Conservation (phyloP, 2,113 vertebrate species). For the Burhinus oedicnemus region DNA sequence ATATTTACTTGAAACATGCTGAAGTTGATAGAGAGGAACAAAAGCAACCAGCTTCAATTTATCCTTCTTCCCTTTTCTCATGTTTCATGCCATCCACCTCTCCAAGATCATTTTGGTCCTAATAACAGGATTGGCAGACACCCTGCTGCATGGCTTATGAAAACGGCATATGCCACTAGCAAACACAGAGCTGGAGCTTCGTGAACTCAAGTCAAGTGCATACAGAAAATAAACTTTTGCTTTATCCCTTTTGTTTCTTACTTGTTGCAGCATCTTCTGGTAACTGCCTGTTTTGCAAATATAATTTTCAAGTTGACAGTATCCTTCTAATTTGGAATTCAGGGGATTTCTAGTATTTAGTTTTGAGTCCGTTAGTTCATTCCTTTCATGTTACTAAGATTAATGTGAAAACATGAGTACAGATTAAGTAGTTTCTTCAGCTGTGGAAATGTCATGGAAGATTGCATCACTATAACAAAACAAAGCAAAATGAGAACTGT, state of each 20-base stretch:
- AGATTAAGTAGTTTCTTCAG: constrained; percentile 16
- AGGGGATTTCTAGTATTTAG: constrained; percentile 50
- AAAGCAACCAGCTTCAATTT: neutral
- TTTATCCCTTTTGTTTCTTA: neutral
- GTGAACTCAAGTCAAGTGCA: neutral
- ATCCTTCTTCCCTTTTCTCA: neutral
- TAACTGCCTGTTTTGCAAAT: neutral
- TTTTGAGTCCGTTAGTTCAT: constrained; percentile 37
- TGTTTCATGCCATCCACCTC: neutral
- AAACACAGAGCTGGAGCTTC: neutral
- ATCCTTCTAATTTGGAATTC: constrained; percentile 9
- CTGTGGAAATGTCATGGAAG: constrained; percentile 8
- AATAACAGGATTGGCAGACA: neutral
- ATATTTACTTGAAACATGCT: neutral
- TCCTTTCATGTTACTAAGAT: constrained; percentile 37
- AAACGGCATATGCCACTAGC: neutral
- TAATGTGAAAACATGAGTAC: constrained; percentile 12
- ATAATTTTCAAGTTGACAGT: neutral
- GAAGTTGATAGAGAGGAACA: neutral
- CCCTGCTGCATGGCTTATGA: neutral
- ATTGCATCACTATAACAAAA: neutral
- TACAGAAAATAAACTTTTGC: neutral
- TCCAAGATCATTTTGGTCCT: neutral
- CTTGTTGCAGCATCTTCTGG: neutral
- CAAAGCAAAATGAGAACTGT: neutral